Percentiles rank a stretch among this genome's conserved stretches.
Evolutionary conservation across 2,888 invertebrate species (phyloP).

Genomic region (Homarus gammarus): DNA sequence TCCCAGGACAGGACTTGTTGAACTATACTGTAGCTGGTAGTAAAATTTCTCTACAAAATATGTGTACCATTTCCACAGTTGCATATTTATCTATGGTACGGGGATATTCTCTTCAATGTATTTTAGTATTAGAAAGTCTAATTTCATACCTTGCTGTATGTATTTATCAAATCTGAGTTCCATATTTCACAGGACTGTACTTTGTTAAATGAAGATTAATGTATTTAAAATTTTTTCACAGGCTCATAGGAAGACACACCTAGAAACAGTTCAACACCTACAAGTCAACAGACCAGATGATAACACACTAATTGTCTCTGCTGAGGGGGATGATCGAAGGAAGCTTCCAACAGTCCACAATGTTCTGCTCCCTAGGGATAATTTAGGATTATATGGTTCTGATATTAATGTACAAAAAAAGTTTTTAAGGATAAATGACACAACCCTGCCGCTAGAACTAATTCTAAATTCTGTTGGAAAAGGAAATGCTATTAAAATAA

Average conservation of each 20-base stretch:
- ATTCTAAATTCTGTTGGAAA: slow-evolving; percentile 58
- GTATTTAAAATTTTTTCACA: too few species aligned
- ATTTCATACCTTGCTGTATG: too few species aligned
- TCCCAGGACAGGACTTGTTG: too few species aligned
- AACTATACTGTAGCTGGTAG: too few species aligned
- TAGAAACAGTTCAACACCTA: slow-evolving; percentile 51
- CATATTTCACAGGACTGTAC: too few species aligned
- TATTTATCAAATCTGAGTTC: too few species aligned
- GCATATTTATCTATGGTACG: too few species aligned
- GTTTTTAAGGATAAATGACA: slow-evolving; percentile 54
- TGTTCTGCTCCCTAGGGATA: slow-evolving; percentile 40
- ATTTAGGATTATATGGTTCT: neutral
- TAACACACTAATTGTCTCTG: slow-evolving; percentile 45
- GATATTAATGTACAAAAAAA: slow-evolving; percentile 8
- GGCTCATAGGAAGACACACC: slow-evolving; percentile 55
- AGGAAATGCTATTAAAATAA: slow-evolving; percentile 49
- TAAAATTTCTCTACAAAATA: too few species aligned
- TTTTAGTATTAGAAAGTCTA: too few species aligned
- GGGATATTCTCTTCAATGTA: too few species aligned
- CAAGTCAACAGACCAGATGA: slow-evolving; percentile 56
- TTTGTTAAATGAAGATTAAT: too few species aligned
- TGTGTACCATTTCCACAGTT: too few species aligned
- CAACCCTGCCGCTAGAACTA: slow-evolving; percentile 50
- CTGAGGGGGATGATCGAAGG: slow-evolving; percentile 52
- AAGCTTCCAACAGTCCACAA: slow-evolving; percentile 57